Evolutionary conservation across 2,888 invertebrate genomes (phyloP).

Genomic region (Eurois occulta): DNA sequence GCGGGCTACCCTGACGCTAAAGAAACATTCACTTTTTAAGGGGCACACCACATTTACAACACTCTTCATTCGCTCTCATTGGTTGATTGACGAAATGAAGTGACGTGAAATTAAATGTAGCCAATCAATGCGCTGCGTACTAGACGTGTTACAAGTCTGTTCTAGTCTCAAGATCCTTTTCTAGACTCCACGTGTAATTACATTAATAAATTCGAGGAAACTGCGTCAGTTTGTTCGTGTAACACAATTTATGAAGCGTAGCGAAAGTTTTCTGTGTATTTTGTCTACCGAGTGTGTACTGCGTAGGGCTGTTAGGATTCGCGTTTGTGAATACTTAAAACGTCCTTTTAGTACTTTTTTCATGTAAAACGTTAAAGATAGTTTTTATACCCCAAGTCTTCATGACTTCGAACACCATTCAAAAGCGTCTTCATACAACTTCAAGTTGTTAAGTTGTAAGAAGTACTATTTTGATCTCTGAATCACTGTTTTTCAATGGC

Average conservation of each 20-base stretch:
- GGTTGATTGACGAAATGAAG: neutral
- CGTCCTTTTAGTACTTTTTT: neutral
- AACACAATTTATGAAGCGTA: slow-evolving; percentile 48
- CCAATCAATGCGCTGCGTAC: neutral
- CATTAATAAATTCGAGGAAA: slow-evolving; percentile 54
- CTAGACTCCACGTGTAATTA: slow-evolving; percentile 33
- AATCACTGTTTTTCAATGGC: too few relatives aligned
- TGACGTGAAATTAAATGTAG: slow-evolving; percentile 8
- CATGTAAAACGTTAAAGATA: neutral
- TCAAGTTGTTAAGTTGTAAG: neutral
- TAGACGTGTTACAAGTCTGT: slow-evolving; percentile 4
- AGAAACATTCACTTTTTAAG: neutral
- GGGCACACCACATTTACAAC: neutral
- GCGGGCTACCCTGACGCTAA: too few relatives aligned
- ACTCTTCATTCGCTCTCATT: neutral
- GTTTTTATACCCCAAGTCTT: neutral
- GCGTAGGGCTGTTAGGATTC: slow-evolving; percentile 20
- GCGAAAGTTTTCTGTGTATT: slow-evolving; percentile 42
- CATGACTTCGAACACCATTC: neutral
- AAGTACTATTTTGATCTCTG: neutral
- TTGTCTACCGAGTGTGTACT: slow-evolving; percentile 39
- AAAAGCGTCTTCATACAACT: neutral
- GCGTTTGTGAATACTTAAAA: neutral
- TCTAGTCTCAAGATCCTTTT: slow-evolving; percentile 5
- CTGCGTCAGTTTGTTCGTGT: slow-evolving; percentile 45